phyloP scores from a whole-genome alignment of 64 coral and sea anemone species.

The Astreopora myriophthalma region DNA sequence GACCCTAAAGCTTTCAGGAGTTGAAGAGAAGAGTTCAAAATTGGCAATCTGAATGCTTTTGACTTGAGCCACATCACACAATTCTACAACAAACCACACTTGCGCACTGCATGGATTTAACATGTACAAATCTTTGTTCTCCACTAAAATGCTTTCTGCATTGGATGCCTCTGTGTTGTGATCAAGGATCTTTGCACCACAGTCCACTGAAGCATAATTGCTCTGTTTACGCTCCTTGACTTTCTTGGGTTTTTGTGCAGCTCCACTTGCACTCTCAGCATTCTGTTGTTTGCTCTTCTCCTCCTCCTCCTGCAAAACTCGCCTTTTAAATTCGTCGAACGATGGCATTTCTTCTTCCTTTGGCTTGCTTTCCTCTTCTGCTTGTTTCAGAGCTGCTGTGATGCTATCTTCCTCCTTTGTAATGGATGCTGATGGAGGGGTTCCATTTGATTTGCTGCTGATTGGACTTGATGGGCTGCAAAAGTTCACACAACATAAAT shows the following conservation, averaged over 20 bases:
- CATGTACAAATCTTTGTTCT: constrained; percentile 95
- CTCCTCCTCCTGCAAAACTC: constrained; percentile 85
- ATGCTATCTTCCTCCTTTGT: constrained; percentile 76
- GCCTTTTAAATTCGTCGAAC: constrained; percentile 95
- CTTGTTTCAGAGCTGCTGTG: constrained; percentile 80
- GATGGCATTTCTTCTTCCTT: constrained; percentile 93
- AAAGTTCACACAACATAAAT: neutral
- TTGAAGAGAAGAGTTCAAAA: constrained; percentile 61
- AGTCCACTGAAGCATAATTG: constrained; percentile 89
- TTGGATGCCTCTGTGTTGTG: constrained; percentile 85
- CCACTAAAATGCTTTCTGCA: constrained; percentile 75
- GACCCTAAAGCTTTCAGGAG: constrained; percentile 83
- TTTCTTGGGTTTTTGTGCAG: constrained; percentile 73
- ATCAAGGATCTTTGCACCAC: constrained; percentile 87
- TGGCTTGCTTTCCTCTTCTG: constrained; percentile 74
- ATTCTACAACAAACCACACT: constrained; percentile 95
- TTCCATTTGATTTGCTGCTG: neutral
- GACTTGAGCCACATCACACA: constrained; percentile 90
- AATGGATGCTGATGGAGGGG: neutral
- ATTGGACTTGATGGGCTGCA: constrained; percentile 12
- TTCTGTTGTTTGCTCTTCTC: constrained; percentile 76
- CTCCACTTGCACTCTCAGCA: constrained; percentile 10
- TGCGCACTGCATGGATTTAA: constrained; percentile 93
- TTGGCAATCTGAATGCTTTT: constrained; percentile 96
- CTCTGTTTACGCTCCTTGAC: constrained; percentile 89